Conservation (phyloP, 2,113 vertebrate genomes). For the Grammomys dolichurus region DNA sequence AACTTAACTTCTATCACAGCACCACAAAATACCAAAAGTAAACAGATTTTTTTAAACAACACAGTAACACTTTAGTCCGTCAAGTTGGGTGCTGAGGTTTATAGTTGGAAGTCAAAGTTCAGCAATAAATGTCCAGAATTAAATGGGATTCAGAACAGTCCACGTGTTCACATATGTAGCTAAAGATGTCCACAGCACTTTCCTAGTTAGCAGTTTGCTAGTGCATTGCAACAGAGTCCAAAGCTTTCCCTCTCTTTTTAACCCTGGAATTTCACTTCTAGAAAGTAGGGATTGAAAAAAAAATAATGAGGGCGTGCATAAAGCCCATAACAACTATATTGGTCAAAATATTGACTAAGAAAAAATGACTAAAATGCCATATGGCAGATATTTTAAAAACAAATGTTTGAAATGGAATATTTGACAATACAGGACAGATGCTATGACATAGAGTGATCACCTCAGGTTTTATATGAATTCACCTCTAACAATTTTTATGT, state of each 20-base stretch:
- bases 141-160: not conserved
- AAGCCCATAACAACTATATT: not conserved
- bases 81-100: not conserved
- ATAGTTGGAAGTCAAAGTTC: not conserved
- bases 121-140: not conserved
- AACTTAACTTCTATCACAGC: not conserved
- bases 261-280: not conserved
- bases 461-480: not conserved
- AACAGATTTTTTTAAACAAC: not conserved
- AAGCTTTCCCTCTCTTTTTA: not conserved
- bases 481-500: not conserved
- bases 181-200: not conserved
- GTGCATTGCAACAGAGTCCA: too few relatives aligned
- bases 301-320: not conserved
- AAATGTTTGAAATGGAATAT: constrained; percentile 36
- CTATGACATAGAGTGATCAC: not conserved
- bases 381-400: not conserved
- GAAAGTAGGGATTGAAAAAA: not conserved
- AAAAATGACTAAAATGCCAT: not conserved
- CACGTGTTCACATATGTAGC: not conserved
- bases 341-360: not conserved
- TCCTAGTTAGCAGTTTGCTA: not conserved
- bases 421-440: constrained; percentile 25
- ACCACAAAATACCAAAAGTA: not conserved
- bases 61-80: not conserved